Conservation (phyloP, 2,113 vertebrate species). For the Oreochromis tanganicae region DNA sequence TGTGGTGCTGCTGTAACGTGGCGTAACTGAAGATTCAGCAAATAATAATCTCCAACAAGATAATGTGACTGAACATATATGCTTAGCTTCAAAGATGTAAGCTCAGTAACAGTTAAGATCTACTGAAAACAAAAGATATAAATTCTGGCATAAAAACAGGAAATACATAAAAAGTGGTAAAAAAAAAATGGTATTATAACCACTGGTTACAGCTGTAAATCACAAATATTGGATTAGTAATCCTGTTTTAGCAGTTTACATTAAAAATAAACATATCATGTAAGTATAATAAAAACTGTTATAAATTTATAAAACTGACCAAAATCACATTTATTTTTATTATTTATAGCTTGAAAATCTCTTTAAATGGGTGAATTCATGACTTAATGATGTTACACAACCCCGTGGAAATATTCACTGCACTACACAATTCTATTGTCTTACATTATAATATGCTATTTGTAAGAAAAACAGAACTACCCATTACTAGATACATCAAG, state of each 20-base stretch:
- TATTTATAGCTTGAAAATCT: neutral
- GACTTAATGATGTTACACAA: neutral
- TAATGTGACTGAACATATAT: neutral
- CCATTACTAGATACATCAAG: accelerated
- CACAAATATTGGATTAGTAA: neutral
- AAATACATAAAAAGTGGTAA: neutral
- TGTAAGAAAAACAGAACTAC: neutral
- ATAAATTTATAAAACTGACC: neutral
- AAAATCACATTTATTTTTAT: neutral
- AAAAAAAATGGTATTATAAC: neutral
- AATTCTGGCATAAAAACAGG: neutral
- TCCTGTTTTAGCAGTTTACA: accelerated
- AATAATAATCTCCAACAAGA: neutral
- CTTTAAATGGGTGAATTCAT: neutral
- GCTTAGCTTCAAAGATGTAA: neutral
- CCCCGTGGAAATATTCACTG: neutral
- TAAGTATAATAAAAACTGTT: neutral
- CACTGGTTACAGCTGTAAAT: neutral
- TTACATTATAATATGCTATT: neutral
- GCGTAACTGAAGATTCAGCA: neutral
- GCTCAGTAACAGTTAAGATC: neutral
- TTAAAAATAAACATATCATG: neutral
- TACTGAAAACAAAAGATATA: neutral
- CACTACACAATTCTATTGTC: neutral
- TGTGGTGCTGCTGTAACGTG: neutral